Evolutionary conservation across 2,888 invertebrate species (phyloP).

Genomic region (Romanomermis culicivorax): DNA sequence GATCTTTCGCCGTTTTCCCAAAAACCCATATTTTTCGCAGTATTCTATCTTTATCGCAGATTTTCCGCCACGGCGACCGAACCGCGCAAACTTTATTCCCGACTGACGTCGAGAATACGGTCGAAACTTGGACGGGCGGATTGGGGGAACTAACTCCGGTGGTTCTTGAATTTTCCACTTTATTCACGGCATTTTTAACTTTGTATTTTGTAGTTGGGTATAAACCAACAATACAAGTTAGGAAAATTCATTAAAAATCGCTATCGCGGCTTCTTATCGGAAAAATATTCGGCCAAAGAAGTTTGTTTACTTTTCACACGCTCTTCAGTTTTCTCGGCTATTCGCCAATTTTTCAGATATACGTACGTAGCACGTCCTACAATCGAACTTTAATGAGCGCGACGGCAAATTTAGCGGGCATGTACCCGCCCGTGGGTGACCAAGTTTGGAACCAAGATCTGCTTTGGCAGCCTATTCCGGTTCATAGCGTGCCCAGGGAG

Average conservation of each 20-base stretch:
- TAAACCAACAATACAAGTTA: constrained; percentile 48
- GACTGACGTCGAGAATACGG: constrained; percentile 15
- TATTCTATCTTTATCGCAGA: constrained; percentile 6
- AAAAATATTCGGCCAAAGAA: constrained; percentile 31
- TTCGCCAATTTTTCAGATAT: constrained; percentile 39
- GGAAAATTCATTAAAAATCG: constrained; percentile 52
- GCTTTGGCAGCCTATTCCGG: constrained; percentile 67
- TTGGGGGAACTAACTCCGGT: constrained; percentile 23
- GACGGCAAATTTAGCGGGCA: constrained; percentile 31
- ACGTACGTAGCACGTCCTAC: constrained; percentile 54
- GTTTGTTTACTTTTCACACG: background rate
- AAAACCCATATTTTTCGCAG: too few relatives aligned
- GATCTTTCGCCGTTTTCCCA: too few relatives aligned
- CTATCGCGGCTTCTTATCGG: constrained; percentile 43
- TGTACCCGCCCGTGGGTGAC: constrained; percentile 28
- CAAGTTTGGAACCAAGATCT: constrained; percentile 31
- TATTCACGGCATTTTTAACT: too few relatives aligned
- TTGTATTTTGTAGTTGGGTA: constrained; percentile 42
- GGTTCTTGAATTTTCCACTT: too few relatives aligned
- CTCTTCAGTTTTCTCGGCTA: too few relatives aligned
- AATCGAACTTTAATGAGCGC: constrained; percentile 52
- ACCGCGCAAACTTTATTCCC: constrained; percentile 16
- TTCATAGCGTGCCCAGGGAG: constrained; percentile 49
- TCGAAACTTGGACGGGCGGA: constrained; percentile 21
- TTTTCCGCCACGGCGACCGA: constrained; percentile 26